Base-by-base conservation (phyloP, 2,888 invertebrate genomes). In the Argyresthia albistria region DNA sequence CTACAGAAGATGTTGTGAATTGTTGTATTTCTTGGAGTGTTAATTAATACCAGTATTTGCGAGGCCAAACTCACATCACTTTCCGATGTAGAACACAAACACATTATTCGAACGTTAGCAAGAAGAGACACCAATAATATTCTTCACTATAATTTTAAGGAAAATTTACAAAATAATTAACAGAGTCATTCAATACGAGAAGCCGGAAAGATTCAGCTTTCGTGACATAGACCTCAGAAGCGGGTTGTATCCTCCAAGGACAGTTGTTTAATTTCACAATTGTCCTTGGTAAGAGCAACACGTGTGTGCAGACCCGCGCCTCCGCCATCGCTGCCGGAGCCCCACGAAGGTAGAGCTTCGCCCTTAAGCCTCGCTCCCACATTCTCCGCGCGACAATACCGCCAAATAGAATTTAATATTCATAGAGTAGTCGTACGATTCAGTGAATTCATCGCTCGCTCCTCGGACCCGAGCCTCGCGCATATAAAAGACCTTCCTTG, bases 341-440 rank as follows among this genome's bases (percentile, higher is more conserved):
- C 12, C 35, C 8, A 9, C 37, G 37, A 36, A 11, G 7, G 35
- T n/a, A 4, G 12, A 36, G 37, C 35, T 11, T 7, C 39, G 16
- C 15, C 39, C 37, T 12, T 14, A 14, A 15, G 14, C 36, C 37
- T 12, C 48, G 36, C 37, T 37, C 75, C 70, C 64, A 76, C 76
- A 80, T 76, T 78, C 76, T 73, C 72, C 66, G 65, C 73, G 65
- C 74, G 75, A 82, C 81, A 84, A 81, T 82, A 70, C 73, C 74
- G 72, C 75, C 79, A 80, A 83, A 86, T 86, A 80, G 72, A 82
- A 81, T 83, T 83, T 84, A 83, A 83, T 83, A 86, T 86, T 84
- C 83, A 86, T 84, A 82, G 84, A 80, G 76, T 69, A 74, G 76
- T 75, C 80, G 75, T 81, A 79, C 81, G 78, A 84, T 83, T 86